These are phyloP conservation scores for Pseudachorutes palmiensis DNA, from an alignment of 1,140 invertebrate species.

Conservation along the genomic window DNA sequence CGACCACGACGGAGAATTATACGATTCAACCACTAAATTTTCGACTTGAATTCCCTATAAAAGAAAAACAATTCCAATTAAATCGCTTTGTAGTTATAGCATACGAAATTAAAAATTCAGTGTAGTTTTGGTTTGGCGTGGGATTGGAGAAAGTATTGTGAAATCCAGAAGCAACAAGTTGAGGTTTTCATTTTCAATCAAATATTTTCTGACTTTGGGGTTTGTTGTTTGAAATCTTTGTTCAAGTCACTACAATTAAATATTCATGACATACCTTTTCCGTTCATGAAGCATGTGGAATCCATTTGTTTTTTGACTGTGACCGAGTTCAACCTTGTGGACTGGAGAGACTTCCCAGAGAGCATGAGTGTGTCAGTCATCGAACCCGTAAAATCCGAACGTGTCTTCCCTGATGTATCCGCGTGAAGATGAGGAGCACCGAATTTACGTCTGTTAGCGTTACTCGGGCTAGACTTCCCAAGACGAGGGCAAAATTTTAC, in stretches of 20 bases:
- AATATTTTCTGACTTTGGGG: too few relatives aligned
- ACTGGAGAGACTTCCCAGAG: neutral
- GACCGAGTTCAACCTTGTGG: neutral
- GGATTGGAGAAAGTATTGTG: too few relatives aligned
- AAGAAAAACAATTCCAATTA: too few relatives aligned
- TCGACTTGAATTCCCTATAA: too few relatives aligned
- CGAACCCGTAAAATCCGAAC: neutral
- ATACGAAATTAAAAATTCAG: too few relatives aligned
- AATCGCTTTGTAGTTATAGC: too few relatives aligned
- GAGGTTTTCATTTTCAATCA: too few relatives aligned
- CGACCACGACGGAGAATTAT: too few relatives aligned
- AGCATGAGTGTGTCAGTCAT: neutral
- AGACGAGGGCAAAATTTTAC: constrained; percentile 1
- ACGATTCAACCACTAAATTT: too few relatives aligned
- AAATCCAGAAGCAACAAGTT: too few relatives aligned
- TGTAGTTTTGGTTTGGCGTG: too few relatives aligned
- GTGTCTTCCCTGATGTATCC: constrained; percentile 1
- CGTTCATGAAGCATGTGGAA: neutral
- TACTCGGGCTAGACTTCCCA: neutral
- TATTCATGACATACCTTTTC: neutral
- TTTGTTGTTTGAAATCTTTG: too few relatives aligned
- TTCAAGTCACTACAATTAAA: neutral
- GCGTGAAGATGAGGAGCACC: neutral
- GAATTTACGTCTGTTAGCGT: neutral
- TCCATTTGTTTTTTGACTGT: neutral